A percentile compares a stretch with the other conserved stretches of the same genome.
Conservation (phyloP, 2,888 invertebrate species). For the Apoda limacodes region DNA sequence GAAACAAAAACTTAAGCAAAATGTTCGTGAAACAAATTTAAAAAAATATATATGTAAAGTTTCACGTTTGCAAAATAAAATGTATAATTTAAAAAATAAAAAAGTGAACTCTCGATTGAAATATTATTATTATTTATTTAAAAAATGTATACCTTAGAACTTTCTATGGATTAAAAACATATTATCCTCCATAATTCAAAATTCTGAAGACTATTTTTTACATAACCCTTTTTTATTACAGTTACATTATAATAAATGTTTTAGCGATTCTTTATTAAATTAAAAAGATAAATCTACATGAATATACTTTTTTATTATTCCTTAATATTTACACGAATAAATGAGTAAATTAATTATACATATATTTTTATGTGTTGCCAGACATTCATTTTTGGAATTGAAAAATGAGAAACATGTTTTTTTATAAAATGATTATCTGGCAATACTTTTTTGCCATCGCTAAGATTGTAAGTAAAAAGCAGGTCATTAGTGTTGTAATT, state of each 20-base stretch:
- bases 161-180: constrained; percentile 49
- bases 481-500: constrained; percentile 29
- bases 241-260: constrained; percentile 28
- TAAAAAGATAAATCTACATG: constrained; percentile 39
- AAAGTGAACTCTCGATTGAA: constrained; percentile 28
- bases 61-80: constrained; percentile 3
- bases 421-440: constrained; percentile 11
- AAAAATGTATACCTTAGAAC: constrained; percentile 29
- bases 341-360: constrained; percentile 23
- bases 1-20: constrained; percentile 15
- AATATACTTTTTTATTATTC: constrained; percentile 31
- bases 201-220: constrained; percentile 39
- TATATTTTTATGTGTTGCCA: constrained; percentile 18
- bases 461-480: too few relatives aligned
- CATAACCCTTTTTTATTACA: constrained; percentile 24
- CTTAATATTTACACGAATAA: constrained; percentile 53
- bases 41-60: constrained; percentile 1
- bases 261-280: constrained; percentile 32
- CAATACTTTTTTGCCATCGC: constrained; percentile 21
- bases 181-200: constrained; percentile 43
- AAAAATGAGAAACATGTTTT: constrained; percentile 3
- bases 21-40: constrained; percentile 1
- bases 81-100: constrained; percentile 21
- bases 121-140: constrained; percentile 8
- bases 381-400: too few relatives aligned